Evolutionary conservation across 2,797 vertebrate genomes (phyloP), one percentile per base, ranked within the genome.

Genomic region (Remorina albescens): DNA sequence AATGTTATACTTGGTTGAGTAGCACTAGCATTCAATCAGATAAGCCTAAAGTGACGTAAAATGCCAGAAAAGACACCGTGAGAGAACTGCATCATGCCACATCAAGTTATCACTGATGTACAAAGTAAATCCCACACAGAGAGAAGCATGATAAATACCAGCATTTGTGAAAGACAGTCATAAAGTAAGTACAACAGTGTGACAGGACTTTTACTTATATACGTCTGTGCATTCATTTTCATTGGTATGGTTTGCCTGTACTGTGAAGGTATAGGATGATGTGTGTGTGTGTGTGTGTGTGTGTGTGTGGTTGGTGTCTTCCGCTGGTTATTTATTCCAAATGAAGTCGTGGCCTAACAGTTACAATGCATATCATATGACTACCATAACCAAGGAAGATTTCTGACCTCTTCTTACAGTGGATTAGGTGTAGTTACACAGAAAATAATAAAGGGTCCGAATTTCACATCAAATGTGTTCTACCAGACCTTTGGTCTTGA

Each of bases 31-130:
- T 60, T 64, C 16, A 67, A 58, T 71, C 59, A 63, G 30, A 65
- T 19, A 41, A 36, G 26, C 50, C 30, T 62, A 62, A 58, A 51
- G 36, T 66, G 67, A 53, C 50, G 77, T 30, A 41, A 69, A 71
- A 60, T 67, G 41, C 50, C 62, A 76, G 46, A 36, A 57, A 63
- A 77, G 67, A 68, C 46, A 67, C 53, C 64, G 36, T 67, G 71
- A 67, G 37, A 50, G 57, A 67, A 46, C n/a, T 68, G 59, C 46
- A 51, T 50, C 36, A 55, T 32, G 71, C 60, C 62, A 82, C 60
- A 80, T 80, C 73, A 77, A 49, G 23, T 56, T 53, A 57, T 78
- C 25, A 37, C 7, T 72, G 25, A 39, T n/a, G 28, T 67, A 60
- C 67, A 25, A 78, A 79, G 77, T 1, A 37, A 53, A 59, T 67